A percentile compares a stretch with the other conserved stretches of the same genome.
Evolutionary conservation across 2,888 invertebrate species (phyloP).

Genomic region (Eucriotettix oculatus): DNA sequence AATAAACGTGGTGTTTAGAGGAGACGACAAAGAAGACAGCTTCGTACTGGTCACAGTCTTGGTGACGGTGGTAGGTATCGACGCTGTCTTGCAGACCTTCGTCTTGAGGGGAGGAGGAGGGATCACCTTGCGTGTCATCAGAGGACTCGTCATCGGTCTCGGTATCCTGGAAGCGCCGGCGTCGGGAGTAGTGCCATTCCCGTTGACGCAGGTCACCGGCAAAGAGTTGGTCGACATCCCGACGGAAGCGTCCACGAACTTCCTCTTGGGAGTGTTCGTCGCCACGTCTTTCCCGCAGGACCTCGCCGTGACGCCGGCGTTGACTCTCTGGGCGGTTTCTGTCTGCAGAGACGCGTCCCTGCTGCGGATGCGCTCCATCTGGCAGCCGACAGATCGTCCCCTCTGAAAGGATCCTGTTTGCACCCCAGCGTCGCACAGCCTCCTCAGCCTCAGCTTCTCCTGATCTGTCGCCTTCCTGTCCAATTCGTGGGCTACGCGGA

Average conservation of each 20-base stretch:
- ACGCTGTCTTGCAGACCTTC: neutral
- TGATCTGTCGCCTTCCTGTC: neutral
- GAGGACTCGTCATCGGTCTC: conserved; percentile 6
- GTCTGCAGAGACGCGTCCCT: no score
- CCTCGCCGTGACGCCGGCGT: no score
- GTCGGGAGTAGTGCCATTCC: neutral
- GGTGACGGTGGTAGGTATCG: neutral
- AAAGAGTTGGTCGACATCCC: conserved; percentile 17
- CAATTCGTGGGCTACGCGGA: neutral
- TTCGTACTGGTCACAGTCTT: neutral
- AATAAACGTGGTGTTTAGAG: no score
- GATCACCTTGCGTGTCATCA: neutral
- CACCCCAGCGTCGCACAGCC: no score
- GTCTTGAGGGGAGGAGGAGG: neutral
- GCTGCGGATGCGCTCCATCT: no score
- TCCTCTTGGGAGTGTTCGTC: conserved; percentile 24
- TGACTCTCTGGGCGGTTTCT: no score
- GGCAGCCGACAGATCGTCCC: no score
- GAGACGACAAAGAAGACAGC: no score
- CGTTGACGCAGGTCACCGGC: neutral
- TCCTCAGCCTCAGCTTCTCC: no score
- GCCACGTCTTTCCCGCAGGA: neutral
- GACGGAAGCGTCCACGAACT: conserved; percentile 31
- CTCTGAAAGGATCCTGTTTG: no score
- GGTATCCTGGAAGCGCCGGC: conserved; percentile 19